phyloP scores from a whole-genome alignment of 1,140 invertebrate genomes.

The Drosophila athabasca region DNA sequence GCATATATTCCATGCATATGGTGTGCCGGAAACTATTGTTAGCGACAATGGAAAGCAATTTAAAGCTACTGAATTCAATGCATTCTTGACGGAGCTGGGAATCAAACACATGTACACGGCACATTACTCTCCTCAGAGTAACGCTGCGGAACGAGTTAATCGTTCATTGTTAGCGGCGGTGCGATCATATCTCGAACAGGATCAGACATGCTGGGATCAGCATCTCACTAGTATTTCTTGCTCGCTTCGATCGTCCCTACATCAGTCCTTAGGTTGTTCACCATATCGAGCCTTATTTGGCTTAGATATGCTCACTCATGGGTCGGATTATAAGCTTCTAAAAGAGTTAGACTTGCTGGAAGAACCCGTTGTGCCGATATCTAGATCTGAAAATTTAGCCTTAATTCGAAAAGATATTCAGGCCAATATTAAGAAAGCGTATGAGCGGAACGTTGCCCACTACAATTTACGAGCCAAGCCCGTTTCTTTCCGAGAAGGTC shows the following conservation, averaged over 20 bases:
- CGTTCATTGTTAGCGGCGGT: constrained; percentile 37
- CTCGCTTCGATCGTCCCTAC: constrained; percentile 17
- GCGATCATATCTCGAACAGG: constrained; percentile 24
- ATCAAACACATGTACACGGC: constrained; percentile 3
- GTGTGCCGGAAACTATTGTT: neutral
- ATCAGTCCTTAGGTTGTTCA: constrained; percentile 22
- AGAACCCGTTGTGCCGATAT: neutral
- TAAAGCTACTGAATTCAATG: neutral
- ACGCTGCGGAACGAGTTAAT: constrained; percentile 5
- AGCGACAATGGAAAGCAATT: constrained; percentile 3
- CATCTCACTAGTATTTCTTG: constrained; percentile 22
- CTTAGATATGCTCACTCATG: constrained; percentile 20
- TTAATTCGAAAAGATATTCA: neutral
- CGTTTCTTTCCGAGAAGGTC: constrained; percentile 1
- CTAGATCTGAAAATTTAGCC: neutral
- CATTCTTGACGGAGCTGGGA: neutral
- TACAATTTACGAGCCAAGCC: constrained; percentile 11
- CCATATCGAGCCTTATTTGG: constrained; percentile 32
- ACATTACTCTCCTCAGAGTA: neutral
- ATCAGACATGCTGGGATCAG: constrained; percentile 35
- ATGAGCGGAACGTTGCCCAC: neutral
- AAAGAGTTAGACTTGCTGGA: neutral
- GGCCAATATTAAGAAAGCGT: neutral
- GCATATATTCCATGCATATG: neutral
- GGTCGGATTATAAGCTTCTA: constrained; percentile 1